Conservation (phyloP, 2,113 vertebrate genomes). For the Prionailurus bengalensis region DNA sequence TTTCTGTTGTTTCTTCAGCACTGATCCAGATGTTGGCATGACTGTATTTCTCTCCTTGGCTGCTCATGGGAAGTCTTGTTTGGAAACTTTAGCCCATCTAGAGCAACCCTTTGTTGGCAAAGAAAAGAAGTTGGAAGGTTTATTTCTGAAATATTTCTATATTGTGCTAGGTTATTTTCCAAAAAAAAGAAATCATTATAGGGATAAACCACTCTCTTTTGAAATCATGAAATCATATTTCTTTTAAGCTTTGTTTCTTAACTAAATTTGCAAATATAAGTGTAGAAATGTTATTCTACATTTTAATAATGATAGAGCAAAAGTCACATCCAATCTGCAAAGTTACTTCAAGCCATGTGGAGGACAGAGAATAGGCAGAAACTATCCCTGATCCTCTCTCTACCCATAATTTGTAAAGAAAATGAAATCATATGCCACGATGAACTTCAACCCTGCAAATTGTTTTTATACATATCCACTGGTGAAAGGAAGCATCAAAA, state of each 20-base stretch:
- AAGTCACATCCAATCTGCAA: background rate
- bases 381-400: background rate
- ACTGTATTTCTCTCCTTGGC: background rate
- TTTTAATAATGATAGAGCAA: background rate
- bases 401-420: conserved; percentile 34
- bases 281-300: background rate
- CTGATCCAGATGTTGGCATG: background rate
- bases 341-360: background rate
- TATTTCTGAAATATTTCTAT: conserved; percentile 5
- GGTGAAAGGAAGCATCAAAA: conserved; percentile 12
- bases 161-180: background rate
- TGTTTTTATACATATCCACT: background rate
- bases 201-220: conserved; percentile 1
- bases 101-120: background rate
- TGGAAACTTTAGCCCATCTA: background rate
- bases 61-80: background rate
- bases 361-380: background rate
- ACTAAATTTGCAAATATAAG: background rate
- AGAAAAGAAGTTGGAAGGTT: background rate
- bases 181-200: background rate
- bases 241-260: background rate
- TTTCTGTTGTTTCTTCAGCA: conserved; percentile 54
- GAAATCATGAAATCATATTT: conserved; percentile 3
- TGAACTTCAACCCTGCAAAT: background rate
- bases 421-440: background rate